These are phyloP conservation scores for Cybosia mesomella DNA, from an alignment of 2,888 invertebrate genomes.

Conservation along the genomic window DNA sequence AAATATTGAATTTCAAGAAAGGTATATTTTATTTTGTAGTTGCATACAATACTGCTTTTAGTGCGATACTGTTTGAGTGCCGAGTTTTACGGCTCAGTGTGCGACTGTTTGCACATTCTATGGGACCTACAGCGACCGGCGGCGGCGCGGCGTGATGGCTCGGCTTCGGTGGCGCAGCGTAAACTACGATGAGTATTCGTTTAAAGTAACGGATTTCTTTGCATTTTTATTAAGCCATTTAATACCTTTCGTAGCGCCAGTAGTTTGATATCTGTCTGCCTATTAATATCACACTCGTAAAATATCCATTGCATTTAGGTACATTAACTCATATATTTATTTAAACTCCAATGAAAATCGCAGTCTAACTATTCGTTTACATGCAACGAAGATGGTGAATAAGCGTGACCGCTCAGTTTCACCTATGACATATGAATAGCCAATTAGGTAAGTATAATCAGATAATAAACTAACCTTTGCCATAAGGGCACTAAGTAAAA, in stretches of 20 bases:
- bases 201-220: background rate
- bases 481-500: constrained; percentile 1
- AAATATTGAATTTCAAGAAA: background rate
- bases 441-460: constrained; percentile 16
- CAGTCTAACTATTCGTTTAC: background rate
- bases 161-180: too few species aligned
- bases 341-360: background rate
- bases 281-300: background rate
- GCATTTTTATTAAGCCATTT: background rate
- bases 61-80: background rate
- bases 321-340: background rate
- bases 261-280: background rate
- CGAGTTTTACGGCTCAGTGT: background rate
- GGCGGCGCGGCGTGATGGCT: background rate
- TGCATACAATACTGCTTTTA: background rate
- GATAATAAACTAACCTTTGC: constrained; percentile 13
- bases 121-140: background rate
- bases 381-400: constrained; percentile 8
- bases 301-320: background rate
- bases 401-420: constrained; percentile 22
- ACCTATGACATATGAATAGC: constrained; percentile 31
- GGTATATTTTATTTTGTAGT: too few species aligned
- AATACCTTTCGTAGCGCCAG: background rate
- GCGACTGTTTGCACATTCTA: background rate
- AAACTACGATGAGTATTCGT: too few species aligned